These are phyloP conservation scores for Argyra leucocephala DNA, from an alignment of 2,888 invertebrate species.

Conservation along the genomic window DNA sequence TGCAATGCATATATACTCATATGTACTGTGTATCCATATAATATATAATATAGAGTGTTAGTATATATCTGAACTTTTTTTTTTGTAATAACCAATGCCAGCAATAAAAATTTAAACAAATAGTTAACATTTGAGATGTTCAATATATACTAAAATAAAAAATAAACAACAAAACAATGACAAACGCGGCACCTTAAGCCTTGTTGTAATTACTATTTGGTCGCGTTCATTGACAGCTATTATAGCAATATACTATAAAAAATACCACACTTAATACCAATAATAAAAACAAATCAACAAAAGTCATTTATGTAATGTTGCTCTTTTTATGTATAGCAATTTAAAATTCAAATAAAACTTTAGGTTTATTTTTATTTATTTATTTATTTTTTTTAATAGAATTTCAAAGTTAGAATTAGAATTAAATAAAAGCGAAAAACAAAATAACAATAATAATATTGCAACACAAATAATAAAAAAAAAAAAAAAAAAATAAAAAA, in stretches of 20 bases:
- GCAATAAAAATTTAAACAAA: neutral
- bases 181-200: neutral
- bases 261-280: neutral
- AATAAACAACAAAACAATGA: neutral
- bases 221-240: constrained; percentile 1
- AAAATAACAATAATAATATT: neutral
- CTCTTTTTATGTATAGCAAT: too few species aligned
- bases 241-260: neutral
- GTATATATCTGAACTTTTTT: too few species aligned
- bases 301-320: neutral
- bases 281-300: neutral
- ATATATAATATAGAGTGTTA: too few species aligned
- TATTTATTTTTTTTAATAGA: too few species aligned
- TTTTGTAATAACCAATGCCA: neutral
- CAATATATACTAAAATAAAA: neutral
- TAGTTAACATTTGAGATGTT: constrained; percentile 5
- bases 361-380: too few species aligned
- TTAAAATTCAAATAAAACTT: too few species aligned
- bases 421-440: neutral
- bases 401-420: too few species aligned
- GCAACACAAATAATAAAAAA: too few species aligned
- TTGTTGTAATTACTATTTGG: neutral
- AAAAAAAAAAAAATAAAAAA: neutral
- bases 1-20: neutral
- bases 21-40: neutral